Percentiles rank a stretch among this genome's conserved stretches.
phyloP scores from a whole-genome alignment of 2,888 invertebrate species.

The Germaria angustata region DNA sequence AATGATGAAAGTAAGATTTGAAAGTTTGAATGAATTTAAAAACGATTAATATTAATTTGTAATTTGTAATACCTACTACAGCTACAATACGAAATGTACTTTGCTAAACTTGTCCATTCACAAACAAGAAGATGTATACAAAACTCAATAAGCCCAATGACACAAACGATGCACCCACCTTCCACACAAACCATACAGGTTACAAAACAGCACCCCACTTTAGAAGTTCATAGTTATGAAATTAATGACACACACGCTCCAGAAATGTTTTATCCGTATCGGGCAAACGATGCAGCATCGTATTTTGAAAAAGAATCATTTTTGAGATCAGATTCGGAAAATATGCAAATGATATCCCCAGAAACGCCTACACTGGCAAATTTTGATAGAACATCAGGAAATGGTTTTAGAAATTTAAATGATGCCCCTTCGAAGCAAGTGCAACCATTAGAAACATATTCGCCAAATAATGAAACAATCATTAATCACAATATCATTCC shows the following conservation, averaged over 20 bases:
- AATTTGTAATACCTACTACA: constrained; percentile 48
- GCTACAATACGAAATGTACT: constrained; percentile 79
- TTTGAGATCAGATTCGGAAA: neutral
- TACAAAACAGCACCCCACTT: neutral
- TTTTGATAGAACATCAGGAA: constrained; percentile 1
- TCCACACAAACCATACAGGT: neutral
- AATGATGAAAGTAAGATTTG: constrained; percentile 80
- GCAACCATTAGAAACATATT: neutral
- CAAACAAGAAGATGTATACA: constrained; percentile 77
- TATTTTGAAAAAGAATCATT: neutral
- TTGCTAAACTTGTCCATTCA: constrained; percentile 78
- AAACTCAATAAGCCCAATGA: constrained; percentile 57
- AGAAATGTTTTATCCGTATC: neutral
- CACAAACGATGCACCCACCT: constrained; percentile 50
- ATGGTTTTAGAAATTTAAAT: constrained; percentile 7
- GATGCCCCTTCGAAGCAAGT: neutral
- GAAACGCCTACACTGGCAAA: constrained; percentile 47
- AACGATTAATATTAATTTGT: neutral
- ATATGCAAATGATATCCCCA: constrained; percentile 55
- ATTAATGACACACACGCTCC: neutral
- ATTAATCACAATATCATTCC: neutral
- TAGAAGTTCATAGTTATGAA: constrained; percentile 21
- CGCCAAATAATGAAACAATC: neutral
- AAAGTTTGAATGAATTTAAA: neutral
- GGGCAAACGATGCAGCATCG: neutral